Evolutionary conservation across 2,888 invertebrate species (phyloP).

Genomic region (Cheilosia urbana): DNA sequence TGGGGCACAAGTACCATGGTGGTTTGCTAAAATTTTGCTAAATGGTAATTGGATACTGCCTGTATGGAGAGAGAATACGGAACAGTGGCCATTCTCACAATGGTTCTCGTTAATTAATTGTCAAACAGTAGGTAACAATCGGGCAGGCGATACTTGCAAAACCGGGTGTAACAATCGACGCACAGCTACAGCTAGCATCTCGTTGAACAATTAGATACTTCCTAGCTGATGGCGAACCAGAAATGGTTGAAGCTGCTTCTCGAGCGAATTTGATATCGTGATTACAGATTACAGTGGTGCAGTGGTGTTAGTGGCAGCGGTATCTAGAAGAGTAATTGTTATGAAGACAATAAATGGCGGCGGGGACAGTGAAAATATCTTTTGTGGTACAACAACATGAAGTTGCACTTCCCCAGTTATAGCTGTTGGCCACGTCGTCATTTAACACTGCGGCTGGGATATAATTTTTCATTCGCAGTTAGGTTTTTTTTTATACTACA

Average conservation of each 20-base stretch:
- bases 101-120: slow-evolving; percentile 68
- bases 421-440: slow-evolving; percentile 44
- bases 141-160: slow-evolving; percentile 24
- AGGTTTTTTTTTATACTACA: neutral
- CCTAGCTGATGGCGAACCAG: slow-evolving; percentile 64
- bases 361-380: slow-evolving; percentile 35
- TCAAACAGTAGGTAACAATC: slow-evolving; percentile 54
- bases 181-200: slow-evolving; percentile 5
- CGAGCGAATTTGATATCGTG: slow-evolving; percentile 66
- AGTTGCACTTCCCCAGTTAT: slow-evolving; percentile 19
- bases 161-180: slow-evolving; percentile 22
- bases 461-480: slow-evolving; percentile 49
- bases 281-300: slow-evolving; percentile 24
- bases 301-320: slow-evolving; percentile 15
- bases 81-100: slow-evolving; percentile 48
- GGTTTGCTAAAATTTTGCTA: slow-evolving; percentile 22
- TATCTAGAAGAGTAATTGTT: slow-evolving; percentile 64
- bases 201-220: slow-evolving; percentile 64
- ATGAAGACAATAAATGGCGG: slow-evolving; percentile 59
- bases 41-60: slow-evolving; percentile 29
- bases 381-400: slow-evolving; percentile 23
- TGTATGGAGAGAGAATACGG: slow-evolving; percentile 37
- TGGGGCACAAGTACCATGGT: slow-evolving; percentile 20
- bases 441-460: slow-evolving; percentile 48
- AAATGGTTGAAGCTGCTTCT: slow-evolving; percentile 41